Percentiles rank a stretch among this genome's conserved stretches.
phyloP scores from a whole-genome alignment of 2,888 invertebrate species.

The Deilephila elpenor region DNA sequence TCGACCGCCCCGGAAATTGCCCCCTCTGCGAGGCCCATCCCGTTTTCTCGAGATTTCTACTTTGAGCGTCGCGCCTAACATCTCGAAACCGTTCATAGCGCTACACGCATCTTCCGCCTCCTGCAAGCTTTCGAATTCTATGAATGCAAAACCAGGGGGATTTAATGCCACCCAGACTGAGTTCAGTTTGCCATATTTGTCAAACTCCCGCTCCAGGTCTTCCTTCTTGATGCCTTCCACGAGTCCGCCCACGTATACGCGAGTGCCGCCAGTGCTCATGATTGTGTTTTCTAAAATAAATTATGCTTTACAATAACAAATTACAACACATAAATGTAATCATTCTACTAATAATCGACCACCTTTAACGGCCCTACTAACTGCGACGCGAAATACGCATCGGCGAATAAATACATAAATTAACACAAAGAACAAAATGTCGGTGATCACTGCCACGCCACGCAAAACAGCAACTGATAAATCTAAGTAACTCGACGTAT shows the following conservation, averaged over 20 bases:
- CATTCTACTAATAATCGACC: neutral
- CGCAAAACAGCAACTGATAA: constrained; percentile 54
- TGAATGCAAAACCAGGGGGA: constrained; percentile 97
- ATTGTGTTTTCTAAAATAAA: constrained; percentile 57
- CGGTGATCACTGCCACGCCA: constrained; percentile 78
- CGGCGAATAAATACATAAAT: constrained; percentile 57
- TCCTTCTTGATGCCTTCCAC: constrained; percentile 95
- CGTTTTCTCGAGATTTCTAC: constrained; percentile 95
- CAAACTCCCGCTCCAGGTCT: constrained; percentile 95
- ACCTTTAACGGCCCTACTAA: neutral
- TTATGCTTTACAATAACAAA: neutral
- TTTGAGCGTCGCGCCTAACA: constrained; percentile 93
- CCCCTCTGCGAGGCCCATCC: constrained; percentile 87
- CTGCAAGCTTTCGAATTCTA: constrained; percentile 94
- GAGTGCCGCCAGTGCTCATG: constrained; percentile 86
- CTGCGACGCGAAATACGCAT: constrained; percentile 32
- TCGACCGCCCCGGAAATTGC: constrained; percentile 78
- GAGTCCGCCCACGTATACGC: constrained; percentile 96
- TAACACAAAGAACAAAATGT: constrained; percentile 82
- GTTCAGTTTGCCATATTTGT: constrained; percentile 95
- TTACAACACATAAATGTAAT: constrained; percentile 10
- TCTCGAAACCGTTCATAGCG: constrained; percentile 94
- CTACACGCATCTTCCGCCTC: constrained; percentile 96
- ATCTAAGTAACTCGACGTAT: constrained; percentile 37
- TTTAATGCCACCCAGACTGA: constrained; percentile 97